Percentiles rank a stretch among this genome's conserved stretches.
Conservation (phyloP, 2,113 vertebrate species). For the Maylandia zebra region DNA sequence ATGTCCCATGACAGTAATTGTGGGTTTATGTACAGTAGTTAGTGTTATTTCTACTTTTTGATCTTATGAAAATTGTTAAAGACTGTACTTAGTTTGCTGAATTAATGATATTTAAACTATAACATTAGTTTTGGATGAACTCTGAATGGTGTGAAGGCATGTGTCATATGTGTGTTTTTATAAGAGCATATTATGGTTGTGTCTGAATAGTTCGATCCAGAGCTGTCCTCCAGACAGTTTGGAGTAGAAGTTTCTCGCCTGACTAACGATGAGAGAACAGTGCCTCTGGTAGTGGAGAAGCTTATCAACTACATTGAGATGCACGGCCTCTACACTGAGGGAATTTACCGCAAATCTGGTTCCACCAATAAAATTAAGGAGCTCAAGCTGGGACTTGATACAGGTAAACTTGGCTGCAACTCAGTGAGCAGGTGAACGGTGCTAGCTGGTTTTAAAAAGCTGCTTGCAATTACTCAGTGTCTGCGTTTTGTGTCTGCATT, state of each 20-base stretch:
- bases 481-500: background rate
- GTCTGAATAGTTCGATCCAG: constrained; percentile 82
- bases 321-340: constrained; percentile 96
- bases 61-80: background rate
- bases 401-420: constrained; percentile 63
- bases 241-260: constrained; percentile 90
- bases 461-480: background rate
- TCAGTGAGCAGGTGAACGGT: background rate
- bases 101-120: background rate
- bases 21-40: background rate
- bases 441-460: background rate
- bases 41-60: background rate
- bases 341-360: constrained; percentile 95
- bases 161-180: background rate
- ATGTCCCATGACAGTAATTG: constrained; percentile 26
- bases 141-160: background rate
- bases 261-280: constrained; percentile 86
- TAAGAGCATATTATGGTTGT: background rate
- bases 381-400: constrained; percentile 88
- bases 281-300: constrained; percentile 92
- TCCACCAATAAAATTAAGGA: constrained; percentile 98
- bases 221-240: constrained; percentile 90
- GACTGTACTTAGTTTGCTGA: background rate
- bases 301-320: constrained; percentile 98
- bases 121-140: background rate